A percentile compares a stretch with the other conserved stretches of the same genome.
These are phyloP conservation scores for Cloeon dipterum DNA, from an alignment of 2,888 invertebrate species.

Conservation along the genomic window DNA sequence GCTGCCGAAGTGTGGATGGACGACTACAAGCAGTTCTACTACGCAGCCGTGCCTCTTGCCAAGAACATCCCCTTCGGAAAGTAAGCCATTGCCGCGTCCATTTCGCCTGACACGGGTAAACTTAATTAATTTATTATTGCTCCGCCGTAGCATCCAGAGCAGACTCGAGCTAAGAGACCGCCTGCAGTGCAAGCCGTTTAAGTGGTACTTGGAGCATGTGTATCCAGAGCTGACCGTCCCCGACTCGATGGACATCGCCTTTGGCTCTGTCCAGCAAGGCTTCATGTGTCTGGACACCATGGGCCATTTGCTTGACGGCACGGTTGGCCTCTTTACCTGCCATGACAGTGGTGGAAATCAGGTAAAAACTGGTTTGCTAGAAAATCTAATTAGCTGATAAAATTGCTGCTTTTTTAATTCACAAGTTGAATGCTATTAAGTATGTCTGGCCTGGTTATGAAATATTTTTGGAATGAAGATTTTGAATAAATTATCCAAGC, in stretches of 20 bases:
- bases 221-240: conserved; percentile 76
- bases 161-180: conserved; percentile 53
- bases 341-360: conserved; percentile 95
- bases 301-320: conserved; percentile 69
- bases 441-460: too few species aligned
- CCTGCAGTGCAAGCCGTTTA: conserved; percentile 81
- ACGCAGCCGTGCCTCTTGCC: conserved; percentile 73
- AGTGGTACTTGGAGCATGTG: conserved; percentile 82
- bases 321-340: conserved; percentile 78
- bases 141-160: conserved; percentile 62
- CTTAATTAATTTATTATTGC: too few species aligned
- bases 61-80: conserved; percentile 75
- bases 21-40: conserved; percentile 90
- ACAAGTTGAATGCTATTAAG: too few species aligned
- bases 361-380: too few species aligned
- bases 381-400: too few species aligned
- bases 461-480: too few species aligned
- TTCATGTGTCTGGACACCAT: conserved; percentile 78
- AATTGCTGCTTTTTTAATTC: too few species aligned
- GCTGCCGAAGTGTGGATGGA: conserved; percentile 99
- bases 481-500: too few species aligned
- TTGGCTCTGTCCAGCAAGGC: conserved; percentile 59
- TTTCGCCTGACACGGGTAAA: too few species aligned
- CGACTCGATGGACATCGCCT: conserved; percentile 21
- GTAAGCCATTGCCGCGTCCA: conserved; percentile 35